Base-by-base conservation (phyloP, 2,888 invertebrate species). In the Steinernema scapterisci region DNA sequence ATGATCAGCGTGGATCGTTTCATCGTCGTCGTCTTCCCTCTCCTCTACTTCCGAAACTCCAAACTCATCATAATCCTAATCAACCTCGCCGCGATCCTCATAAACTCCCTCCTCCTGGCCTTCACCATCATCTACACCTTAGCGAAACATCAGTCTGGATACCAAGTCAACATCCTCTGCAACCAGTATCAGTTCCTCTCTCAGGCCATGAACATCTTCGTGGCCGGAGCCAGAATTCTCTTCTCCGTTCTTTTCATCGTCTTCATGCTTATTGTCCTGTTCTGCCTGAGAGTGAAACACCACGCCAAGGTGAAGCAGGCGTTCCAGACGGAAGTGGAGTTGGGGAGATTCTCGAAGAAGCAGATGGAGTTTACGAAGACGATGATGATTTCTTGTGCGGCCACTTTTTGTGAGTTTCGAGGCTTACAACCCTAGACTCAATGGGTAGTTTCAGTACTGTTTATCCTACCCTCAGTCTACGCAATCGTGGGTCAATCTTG, bases 1-100 rank as follows among this genome's bases (percentile, higher is more conserved):
- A 63, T 63, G 63, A 63, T 63, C 63, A 31, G 31, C 31, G 63
- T 63, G 16, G 63, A 63, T 31, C 63, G 63, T 16, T 63, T 63
- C 31, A 31, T 63, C 25, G 63, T 63, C 27, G 63, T 63, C 63
- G 38, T n/a, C 31, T 63, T 6, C 16, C 63, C 63, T 11, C 63
- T 63, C 31, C 38, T 63, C 63, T 63, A 63, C 63, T 63, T 63
- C 19, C 63, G 63, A 23, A 63, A 31, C 11, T 27, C 63, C 2
- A 63, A 63, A 25, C 16, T 27, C 16, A 63, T 63, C 27, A 25
- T 63, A 9, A 31, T 63, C 31, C 31, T 63, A 9, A 63, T 63
- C 31, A 63, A 63, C 31, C 11, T 63, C 11, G 31, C 19, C n/a
- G 63, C 63, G 7, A 6, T 63, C 13, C 6, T 63, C 3, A 27